Percentiles rank a stretch among this genome's conserved stretches.
Conservation (phyloP, 2,797 vertebrate genomes). For the Melanotaenia boesemani region DNA sequence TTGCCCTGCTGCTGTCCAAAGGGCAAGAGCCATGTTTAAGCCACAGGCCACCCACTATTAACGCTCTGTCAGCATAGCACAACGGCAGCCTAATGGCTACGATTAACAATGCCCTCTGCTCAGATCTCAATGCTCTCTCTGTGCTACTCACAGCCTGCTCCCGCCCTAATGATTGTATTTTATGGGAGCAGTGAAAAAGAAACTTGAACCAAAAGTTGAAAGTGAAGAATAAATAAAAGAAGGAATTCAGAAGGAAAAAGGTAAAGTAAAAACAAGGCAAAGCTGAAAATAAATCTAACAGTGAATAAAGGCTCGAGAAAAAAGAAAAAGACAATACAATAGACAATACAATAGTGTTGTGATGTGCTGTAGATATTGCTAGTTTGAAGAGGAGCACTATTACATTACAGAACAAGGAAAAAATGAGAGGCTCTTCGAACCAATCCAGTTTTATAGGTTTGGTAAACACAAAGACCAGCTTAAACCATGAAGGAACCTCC, state of each 20-base stretch:
- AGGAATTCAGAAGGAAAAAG: background rate
- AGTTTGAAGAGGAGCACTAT: conserved; percentile 4
- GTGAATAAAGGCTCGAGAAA: conserved; percentile 10
- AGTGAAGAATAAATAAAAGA: conserved; percentile 34
- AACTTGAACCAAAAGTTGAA: conserved; percentile 24
- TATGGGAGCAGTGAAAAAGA: conserved; percentile 47
- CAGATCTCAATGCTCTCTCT: conserved; percentile 61
- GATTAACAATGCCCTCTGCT: conserved; percentile 79
- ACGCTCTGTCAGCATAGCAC: conserved; percentile 61
- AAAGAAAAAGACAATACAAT: conserved; percentile 15
- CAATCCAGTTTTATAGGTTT: conserved; percentile 21
- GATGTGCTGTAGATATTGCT: conserved; percentile 4
- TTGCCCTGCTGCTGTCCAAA: conserved; percentile 49
- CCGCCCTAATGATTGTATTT: conserved; percentile 79
- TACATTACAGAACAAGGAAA: conserved; percentile 3
- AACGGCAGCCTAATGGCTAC: conserved; percentile 77
- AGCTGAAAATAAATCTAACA: conserved; percentile 19
- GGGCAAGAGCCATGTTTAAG: conserved; percentile 70
- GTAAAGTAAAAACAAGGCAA: background rate
- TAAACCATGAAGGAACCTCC: conserved; percentile 6
- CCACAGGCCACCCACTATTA: conserved; percentile 64
- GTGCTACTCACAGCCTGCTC: conserved; percentile 44
- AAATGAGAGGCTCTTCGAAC: conserved; percentile 15
- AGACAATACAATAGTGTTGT: conserved; percentile 8
- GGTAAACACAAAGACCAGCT: conserved; percentile 5